Percentiles rank a stretch among this genome's conserved stretches.
Evolutionary conservation across 2,797 vertebrate genomes (phyloP).

Genomic region (Acomys russatus): DNA sequence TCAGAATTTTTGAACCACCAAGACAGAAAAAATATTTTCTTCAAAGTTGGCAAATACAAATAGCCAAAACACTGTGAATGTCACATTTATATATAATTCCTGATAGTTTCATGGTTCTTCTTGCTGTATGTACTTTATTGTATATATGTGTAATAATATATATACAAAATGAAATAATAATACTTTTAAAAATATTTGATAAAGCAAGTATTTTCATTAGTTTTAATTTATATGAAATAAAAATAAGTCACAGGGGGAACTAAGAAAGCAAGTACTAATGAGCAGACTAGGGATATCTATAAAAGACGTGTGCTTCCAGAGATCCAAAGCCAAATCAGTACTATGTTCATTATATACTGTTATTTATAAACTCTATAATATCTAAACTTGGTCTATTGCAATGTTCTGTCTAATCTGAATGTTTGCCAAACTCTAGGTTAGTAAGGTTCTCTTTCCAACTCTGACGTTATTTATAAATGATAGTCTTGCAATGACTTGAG

Average conservation of each 20-base stretch:
- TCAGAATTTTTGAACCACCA: too few relatives aligned
- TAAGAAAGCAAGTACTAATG: not conserved
- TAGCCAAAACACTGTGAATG: too few relatives aligned
- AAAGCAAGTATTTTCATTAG: not conserved
- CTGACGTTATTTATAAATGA: not conserved
- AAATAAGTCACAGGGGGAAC: not conserved
- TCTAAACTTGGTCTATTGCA: not conserved
- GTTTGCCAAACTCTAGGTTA: not conserved
- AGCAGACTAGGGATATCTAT: not conserved
- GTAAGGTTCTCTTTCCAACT: not conserved
- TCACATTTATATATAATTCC: too few relatives aligned
- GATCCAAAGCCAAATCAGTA: not conserved
- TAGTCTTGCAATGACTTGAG: too few relatives aligned
- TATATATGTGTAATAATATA: too few relatives aligned
- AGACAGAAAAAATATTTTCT: too few relatives aligned
- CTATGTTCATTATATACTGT: not conserved
- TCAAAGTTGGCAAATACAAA: too few relatives aligned
- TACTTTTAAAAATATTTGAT: too few relatives aligned
- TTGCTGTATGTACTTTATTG: too few relatives aligned
- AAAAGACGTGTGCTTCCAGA: not conserved
- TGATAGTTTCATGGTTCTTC: too few relatives aligned
- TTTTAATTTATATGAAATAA: not conserved
- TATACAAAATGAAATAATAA: too few relatives aligned
- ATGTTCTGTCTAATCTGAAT: not conserved
- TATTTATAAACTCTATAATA: not conserved